A percentile compares a stretch with the other conserved stretches of the same genome.
These are phyloP conservation scores for Ennomos quercinarius DNA, from an alignment of 2,888 invertebrate species.

Conservation along the genomic window DNA sequence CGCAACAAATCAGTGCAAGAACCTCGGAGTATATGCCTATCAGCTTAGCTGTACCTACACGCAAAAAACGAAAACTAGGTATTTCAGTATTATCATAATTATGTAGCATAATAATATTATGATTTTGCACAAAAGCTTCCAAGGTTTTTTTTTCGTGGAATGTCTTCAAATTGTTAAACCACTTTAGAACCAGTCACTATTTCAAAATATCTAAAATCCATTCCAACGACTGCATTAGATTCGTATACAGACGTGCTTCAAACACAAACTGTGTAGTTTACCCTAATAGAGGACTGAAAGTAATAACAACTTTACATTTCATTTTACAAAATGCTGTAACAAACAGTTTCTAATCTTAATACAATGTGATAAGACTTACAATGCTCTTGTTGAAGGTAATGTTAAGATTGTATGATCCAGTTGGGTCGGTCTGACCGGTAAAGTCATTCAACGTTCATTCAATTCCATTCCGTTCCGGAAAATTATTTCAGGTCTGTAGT, in stretches of 20 bases:
- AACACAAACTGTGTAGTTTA: conserved; percentile 42
- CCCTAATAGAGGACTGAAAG: conserved; percentile 32
- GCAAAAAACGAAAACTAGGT: too few species aligned
- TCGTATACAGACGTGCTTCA: conserved; percentile 32
- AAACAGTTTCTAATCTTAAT: background rate
- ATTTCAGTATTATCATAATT: too few species aligned
- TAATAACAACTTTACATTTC: conserved; percentile 2
- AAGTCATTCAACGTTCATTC: conserved; percentile 11
- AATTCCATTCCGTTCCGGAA: conserved; percentile 18
- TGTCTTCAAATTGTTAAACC: too few species aligned
- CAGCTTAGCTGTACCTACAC: too few species aligned
- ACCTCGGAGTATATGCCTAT: too few species aligned
- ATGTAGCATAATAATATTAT: too few species aligned
- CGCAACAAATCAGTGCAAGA: too few species aligned
- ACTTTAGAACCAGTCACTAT: conserved; percentile 8
- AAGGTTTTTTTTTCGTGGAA: too few species aligned
- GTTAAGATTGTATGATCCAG: conserved; percentile 2
- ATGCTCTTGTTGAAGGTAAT: background rate
- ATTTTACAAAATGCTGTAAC: background rate
- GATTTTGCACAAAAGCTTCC: too few species aligned
- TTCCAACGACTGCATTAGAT: conserved; percentile 3
- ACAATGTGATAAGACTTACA: background rate
- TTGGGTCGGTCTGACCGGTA: background rate
- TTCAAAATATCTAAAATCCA: conserved; percentile 12
- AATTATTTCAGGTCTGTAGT: conserved; percentile 8